Percentiles rank a stretch among this genome's conserved stretches.
phyloP scores from a whole-genome alignment of 2,797 vertebrate genomes.

The Sylvia borin region DNA sequence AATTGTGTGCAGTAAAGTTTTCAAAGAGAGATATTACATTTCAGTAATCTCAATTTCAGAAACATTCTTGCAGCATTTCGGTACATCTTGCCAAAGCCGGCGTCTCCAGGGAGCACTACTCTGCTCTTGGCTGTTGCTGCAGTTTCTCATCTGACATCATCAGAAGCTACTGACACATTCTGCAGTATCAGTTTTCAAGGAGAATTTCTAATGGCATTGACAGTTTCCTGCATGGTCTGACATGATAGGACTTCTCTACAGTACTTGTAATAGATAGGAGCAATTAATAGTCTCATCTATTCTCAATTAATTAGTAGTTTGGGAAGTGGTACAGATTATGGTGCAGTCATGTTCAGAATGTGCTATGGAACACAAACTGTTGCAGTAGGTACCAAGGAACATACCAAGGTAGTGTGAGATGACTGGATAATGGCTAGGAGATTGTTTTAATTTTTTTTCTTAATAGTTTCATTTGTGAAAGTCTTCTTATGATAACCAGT shows the following conservation, averaged over 20 bases:
- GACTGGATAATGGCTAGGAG: not conserved
- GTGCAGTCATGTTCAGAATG: not conserved
- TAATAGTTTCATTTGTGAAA: not conserved
- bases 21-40: conserved; percentile 2
- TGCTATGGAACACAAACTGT: not conserved
- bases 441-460: not conserved
- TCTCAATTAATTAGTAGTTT: not conserved
- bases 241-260: not conserved
- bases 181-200: conserved; percentile 34
- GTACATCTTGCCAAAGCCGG: conserved; percentile 18
- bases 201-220: conserved; percentile 29
- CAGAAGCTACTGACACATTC: conserved; percentile 26
- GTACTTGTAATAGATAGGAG: not conserved
- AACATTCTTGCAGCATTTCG: conserved; percentile 24
- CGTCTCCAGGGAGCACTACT: not conserved
- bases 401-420: not conserved
- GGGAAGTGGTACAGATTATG: not conserved
- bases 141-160: conserved; percentile 54
- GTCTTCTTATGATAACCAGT: not conserved
- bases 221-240: not conserved
- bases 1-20: conserved; percentile 40
- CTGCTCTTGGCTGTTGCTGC: conserved; percentile 22
- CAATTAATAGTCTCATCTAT: not conserved
- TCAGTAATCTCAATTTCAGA: conserved; percentile 55
- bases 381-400: not conserved